A percentile compares a stretch with the other conserved stretches of the same genome.
These are phyloP conservation scores for Centroberyx gerrardi DNA, from an alignment of 2,797 vertebrate species.

Conservation along the genomic window DNA sequence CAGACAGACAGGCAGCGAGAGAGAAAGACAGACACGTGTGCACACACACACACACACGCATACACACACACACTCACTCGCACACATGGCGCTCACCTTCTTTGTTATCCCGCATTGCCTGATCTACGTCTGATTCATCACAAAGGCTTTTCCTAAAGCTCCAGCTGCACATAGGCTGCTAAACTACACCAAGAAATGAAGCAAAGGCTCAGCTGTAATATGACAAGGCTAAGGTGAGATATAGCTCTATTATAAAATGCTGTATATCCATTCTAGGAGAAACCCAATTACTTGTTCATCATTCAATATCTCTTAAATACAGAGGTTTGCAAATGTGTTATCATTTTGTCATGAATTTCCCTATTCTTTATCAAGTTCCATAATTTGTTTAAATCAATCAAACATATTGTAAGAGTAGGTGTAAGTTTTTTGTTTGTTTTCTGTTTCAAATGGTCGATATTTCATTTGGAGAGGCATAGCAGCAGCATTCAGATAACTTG, in stretches of 20 bases:
- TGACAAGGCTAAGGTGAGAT: neutral
- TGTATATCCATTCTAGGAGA: neutral
- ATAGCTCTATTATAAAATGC: neutral
- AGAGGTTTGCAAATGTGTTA: neutral
- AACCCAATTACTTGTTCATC: neutral
- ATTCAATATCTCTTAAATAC: neutral
- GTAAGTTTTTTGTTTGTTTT: too few species aligned
- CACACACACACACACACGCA: neutral
- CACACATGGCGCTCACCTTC: slow-evolving; percentile 18
- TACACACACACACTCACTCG: neutral
- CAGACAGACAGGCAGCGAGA: neutral
- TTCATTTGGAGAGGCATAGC: neutral
- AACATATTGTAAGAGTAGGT: too few species aligned
- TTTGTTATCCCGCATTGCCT: slow-evolving; percentile 2
- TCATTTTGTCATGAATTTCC: neutral
- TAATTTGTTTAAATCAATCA: slow-evolving; percentile 17
- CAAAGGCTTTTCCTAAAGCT: slow-evolving; percentile 32
- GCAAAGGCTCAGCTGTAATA: slow-evolving; percentile 10
- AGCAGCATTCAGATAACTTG: neutral
- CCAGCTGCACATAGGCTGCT: neutral
- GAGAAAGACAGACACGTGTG: neutral
- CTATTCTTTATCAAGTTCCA: neutral
- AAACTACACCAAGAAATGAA: slow-evolving; percentile 22
- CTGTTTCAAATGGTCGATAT: too few species aligned
- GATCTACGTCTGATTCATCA: slow-evolving; percentile 31